Conservation (phyloP, 2,797 vertebrate species). For the Okamejei kenojei region DNA sequence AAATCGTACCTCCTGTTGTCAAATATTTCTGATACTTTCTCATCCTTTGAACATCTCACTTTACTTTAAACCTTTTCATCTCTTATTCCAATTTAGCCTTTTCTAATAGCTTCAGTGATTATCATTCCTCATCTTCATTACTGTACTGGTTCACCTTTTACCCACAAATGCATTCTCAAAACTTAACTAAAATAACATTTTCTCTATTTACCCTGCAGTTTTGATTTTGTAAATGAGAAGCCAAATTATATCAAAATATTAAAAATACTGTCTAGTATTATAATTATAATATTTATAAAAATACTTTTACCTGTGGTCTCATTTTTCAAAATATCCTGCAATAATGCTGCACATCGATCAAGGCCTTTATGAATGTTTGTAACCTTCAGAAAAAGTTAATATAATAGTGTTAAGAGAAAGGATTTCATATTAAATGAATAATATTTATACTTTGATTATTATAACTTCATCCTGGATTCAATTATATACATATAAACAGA, state of each 20-base stretch:
- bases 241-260: not conserved
- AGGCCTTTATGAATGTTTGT: slow-evolving; percentile 61
- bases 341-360: slow-evolving; percentile 75
- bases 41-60: too few relatives aligned
- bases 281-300: slow-evolving; percentile 13
- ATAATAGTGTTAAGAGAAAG: not conserved
- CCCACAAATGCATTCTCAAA: not conserved
- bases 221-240: not conserved
- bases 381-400: slow-evolving; percentile 56
- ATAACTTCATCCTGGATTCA: not conserved
- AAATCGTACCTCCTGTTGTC: too few relatives aligned
- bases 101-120: not conserved
- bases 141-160: not conserved
- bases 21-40: too few relatives aligned
- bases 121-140: not conserved
- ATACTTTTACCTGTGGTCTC: slow-evolving; percentile 61
- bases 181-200: not conserved
- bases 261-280: not conserved
- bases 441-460: not conserved
- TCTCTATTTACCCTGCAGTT: not conserved
- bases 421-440: not conserved
- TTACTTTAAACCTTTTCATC: too few relatives aligned
- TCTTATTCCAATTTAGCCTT: too few relatives aligned
- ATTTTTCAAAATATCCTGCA: slow-evolving; percentile 67
- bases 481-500: not conserved